Conservation (phyloP, 2,888 invertebrate species). For the Drosophila ustulata region DNA sequence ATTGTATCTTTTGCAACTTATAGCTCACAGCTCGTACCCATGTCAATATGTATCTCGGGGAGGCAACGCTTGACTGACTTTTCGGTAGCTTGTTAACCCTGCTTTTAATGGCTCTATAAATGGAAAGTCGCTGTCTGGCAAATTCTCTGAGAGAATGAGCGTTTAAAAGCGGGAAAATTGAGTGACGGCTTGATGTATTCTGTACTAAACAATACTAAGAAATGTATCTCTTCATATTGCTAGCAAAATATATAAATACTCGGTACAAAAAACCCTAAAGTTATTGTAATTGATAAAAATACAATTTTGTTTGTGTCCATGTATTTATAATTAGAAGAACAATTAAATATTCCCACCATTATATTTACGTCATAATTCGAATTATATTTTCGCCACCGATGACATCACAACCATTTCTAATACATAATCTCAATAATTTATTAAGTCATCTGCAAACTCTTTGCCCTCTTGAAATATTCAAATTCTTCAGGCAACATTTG, state of each 20-base stretch:
- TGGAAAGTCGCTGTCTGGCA: slow-evolving; percentile 16
- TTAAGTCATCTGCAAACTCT: neutral
- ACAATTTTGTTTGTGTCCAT: too few species aligned
- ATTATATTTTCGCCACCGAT: neutral
- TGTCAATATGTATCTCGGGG: slow-evolving; percentile 18
- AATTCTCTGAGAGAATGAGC: neutral
- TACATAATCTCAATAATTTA: neutral
- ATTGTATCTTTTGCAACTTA: slow-evolving; percentile 57
- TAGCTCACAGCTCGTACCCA: slow-evolving; percentile 15
- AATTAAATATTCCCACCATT: neutral
- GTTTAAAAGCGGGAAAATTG: neutral
- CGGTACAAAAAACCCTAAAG: too few species aligned
- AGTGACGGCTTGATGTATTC: neutral
- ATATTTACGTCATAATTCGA: too few species aligned
- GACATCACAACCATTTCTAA: slow-evolving; percentile 1
- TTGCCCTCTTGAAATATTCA: slow-evolving; percentile 4
- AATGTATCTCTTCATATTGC: too few species aligned
- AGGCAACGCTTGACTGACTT: slow-evolving; percentile 59
- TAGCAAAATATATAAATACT: too few species aligned
- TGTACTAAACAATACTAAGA: neutral
- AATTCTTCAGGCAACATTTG: slow-evolving; percentile 4
- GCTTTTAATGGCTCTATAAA: slow-evolving; percentile 47
- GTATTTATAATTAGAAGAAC: too few species aligned
- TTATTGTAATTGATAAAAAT: too few species aligned
- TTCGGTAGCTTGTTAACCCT: slow-evolving; percentile 48